Conservation (phyloP, 1,140 invertebrate genomes). For the Lamellibrachia luymesi region DNA sequence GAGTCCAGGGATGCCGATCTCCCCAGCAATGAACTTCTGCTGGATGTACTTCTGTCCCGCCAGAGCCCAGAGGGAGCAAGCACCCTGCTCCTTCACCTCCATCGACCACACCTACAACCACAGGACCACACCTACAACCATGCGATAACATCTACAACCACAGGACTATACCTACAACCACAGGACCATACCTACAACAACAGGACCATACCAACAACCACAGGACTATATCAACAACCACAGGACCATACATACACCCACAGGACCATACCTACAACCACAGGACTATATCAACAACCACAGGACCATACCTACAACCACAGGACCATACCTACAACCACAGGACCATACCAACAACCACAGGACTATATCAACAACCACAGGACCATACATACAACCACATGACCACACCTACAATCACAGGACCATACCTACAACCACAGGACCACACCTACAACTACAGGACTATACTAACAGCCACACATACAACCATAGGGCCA, state of each 20-base stretch:
- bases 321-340: neutral
- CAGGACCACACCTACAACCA: neutral
- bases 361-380: neutral
- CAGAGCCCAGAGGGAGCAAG: constrained; percentile 54
- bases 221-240: neutral
- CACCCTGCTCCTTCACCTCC: constrained; percentile 53
- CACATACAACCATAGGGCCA: neutral
- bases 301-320: neutral
- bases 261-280: neutral
- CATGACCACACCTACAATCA: neutral
- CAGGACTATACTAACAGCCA: neutral
- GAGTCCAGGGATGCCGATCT: constrained; percentile 51
- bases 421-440: neutral
- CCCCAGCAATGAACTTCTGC: constrained; percentile 53
- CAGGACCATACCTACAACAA: neutral
- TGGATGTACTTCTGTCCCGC: constrained; percentile 52
- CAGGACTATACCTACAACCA: neutral
- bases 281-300: too few species aligned
- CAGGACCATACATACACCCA: neutral
- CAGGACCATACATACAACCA: neutral
- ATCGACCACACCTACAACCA: constrained; percentile 43
- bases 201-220: neutral
- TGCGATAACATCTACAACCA: neutral
- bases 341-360: neutral
- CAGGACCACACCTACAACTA: neutral